phyloP scores from a whole-genome alignment of 2,113 vertebrate species.

The Meriones unguiculatus region DNA sequence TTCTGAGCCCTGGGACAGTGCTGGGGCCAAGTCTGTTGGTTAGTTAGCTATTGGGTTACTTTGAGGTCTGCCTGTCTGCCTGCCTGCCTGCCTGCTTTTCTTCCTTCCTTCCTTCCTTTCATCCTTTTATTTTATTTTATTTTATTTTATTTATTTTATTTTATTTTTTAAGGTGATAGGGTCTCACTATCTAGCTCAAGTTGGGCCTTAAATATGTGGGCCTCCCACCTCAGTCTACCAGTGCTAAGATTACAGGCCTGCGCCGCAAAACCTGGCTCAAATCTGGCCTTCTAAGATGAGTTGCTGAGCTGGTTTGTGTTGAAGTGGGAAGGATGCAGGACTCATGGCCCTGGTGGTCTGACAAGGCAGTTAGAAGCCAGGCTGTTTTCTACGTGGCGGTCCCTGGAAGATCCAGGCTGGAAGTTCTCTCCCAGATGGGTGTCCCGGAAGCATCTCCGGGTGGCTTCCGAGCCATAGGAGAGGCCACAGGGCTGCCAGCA shows the following conservation, averaged over 20 bases:
- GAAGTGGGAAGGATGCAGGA: background rate
- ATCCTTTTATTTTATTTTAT: background rate
- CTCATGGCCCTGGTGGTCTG: fast-evolving
- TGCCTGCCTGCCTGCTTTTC: background rate
- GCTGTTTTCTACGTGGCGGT: background rate
- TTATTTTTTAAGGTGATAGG: background rate
- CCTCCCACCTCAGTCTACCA: background rate
- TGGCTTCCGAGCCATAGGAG: conserved; percentile 64
- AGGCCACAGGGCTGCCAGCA: conserved; percentile 33
- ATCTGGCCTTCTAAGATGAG: background rate
- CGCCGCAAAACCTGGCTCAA: background rate
- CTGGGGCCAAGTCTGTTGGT: background rate
- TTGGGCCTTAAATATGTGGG: background rate
- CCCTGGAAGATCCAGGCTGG: background rate
- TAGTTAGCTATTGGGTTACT: background rate
- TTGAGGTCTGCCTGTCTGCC: background rate
- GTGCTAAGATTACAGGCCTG: background rate
- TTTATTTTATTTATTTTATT: background rate
- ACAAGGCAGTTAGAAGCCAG: background rate
- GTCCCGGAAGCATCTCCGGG: conserved; percentile 75
- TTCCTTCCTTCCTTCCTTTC: background rate
- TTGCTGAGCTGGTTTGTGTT: background rate
- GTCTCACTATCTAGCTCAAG: background rate
- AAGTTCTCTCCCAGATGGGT: background rate
- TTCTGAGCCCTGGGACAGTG: background rate